Evolutionary conservation across 2,888 invertebrate genomes (phyloP).

Genomic region (Cantharis nigra): DNA sequence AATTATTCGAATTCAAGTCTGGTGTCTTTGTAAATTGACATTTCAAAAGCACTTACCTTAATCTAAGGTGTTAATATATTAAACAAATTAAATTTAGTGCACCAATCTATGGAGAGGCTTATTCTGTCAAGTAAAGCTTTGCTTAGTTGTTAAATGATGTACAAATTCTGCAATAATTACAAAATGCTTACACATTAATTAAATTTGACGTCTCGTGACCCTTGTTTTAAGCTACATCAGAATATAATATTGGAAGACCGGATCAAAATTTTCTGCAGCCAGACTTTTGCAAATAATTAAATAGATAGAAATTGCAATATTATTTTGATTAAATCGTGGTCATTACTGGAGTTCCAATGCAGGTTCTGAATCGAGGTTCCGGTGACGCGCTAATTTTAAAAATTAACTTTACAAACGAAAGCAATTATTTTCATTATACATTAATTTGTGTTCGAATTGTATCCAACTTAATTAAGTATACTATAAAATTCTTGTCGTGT

Average conservation of each 20-base stretch:
- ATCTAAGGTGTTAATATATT: background rate
- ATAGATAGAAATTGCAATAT: too few relatives aligned
- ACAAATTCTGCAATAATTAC: background rate
- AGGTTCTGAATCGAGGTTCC: background rate
- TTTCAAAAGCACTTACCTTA: too few relatives aligned
- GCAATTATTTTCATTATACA: background rate
- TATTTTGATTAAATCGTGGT: too few relatives aligned
- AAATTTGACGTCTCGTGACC: background rate
- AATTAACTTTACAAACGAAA: background rate
- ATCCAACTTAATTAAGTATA: constrained; percentile 40
- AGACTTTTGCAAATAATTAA: too few relatives aligned
- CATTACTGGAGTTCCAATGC: background rate
- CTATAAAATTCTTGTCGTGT: constrained; percentile 39
- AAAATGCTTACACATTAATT: background rate
- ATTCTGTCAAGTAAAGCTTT: background rate
- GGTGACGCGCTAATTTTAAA: background rate
- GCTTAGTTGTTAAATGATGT: background rate
- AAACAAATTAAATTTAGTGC: background rate
- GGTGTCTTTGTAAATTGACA: too few relatives aligned
- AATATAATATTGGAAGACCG: too few relatives aligned
- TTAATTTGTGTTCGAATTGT: constrained; percentile 29
- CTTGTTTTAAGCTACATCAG: background rate
- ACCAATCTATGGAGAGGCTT: background rate
- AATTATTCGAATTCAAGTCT: too few relatives aligned
- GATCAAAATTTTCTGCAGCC: too few relatives aligned